Conservation (phyloP, 2,797 vertebrate species). For the Oreochromis mossambicus region DNA sequence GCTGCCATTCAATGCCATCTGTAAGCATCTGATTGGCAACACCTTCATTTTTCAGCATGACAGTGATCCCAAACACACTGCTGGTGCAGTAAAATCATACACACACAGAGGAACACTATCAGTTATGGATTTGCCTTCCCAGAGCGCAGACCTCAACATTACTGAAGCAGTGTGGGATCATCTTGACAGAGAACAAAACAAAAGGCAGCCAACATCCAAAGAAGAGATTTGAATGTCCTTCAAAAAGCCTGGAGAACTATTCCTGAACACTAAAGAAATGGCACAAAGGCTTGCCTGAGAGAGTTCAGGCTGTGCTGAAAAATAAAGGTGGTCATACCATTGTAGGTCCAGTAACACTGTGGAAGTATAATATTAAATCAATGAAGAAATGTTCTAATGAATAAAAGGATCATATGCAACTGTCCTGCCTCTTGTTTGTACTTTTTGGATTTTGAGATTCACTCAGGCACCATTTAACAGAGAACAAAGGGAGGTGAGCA, state of each 20-base stretch:
- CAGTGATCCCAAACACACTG: not conserved
- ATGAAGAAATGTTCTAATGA: not conserved
- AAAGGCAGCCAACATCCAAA: not conserved
- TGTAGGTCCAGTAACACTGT: not conserved
- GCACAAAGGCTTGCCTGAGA: not conserved
- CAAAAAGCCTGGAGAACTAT: not conserved
- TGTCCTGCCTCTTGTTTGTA: not conserved
- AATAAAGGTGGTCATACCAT: not conserved
- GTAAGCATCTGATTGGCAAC: not conserved
- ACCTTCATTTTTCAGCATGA: not conserved
- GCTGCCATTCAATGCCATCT: not conserved
- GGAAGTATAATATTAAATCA: not conserved
- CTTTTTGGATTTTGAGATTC: not conserved
- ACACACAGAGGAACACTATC: not conserved
- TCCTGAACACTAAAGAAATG: not conserved
- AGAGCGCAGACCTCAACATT: not conserved
- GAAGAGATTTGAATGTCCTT: not conserved
- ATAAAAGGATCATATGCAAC: not conserved
- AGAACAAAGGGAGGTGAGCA: not conserved
- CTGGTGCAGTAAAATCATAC: not conserved
- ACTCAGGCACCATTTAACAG: not conserved
- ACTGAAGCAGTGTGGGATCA: not conserved
- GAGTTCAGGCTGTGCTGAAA: not conserved
- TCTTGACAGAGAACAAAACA: not conserved
- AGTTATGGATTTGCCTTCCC: not conserved